Conservation (phyloP, 1,140 invertebrate species). For the Zophobas atratus region DNA sequence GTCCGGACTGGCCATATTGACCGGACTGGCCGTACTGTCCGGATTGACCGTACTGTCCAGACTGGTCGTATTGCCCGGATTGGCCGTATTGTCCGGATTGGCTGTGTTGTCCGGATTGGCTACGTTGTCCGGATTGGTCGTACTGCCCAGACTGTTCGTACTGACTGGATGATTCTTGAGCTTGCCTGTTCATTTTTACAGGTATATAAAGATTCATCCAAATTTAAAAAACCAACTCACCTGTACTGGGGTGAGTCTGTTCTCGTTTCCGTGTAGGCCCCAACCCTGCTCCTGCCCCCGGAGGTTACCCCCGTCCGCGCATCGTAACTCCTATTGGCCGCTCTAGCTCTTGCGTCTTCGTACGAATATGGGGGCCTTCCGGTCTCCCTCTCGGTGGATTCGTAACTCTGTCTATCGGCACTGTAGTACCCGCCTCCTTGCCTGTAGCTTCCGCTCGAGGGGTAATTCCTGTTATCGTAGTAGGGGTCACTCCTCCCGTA, state of each 20-base stretch:
- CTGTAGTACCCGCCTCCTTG: slow-evolving; percentile 18
- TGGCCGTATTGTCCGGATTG: neutral
- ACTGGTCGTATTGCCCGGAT: neutral
- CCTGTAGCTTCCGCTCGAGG: slow-evolving; percentile 4
- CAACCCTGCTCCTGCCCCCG: neutral
- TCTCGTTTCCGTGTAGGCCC: neutral
- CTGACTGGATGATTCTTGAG: neutral
- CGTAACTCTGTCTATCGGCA: neutral
- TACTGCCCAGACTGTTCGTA: neutral
- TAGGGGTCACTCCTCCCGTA: slow-evolving; percentile 51
- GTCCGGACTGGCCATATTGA: neutral
- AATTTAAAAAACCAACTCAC: too few species aligned
- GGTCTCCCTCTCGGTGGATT: neutral
- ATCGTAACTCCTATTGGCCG: neutral
- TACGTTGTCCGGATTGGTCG: neutral
- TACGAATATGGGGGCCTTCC: slow-evolving; percentile 1
- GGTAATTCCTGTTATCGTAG: slow-evolving; percentile 4
- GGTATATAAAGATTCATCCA: too few species aligned
- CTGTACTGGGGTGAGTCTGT: neutral
- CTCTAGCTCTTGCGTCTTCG: neutral
- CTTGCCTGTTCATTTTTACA: neutral
- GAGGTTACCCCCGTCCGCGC: neutral
- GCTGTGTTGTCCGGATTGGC: neutral
- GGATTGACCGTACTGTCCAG: slow-evolving; percentile 3
- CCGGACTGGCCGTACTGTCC: neutral